Conservation (phyloP, 2,888 invertebrate genomes). For the Spicauda simplicius region DNA sequence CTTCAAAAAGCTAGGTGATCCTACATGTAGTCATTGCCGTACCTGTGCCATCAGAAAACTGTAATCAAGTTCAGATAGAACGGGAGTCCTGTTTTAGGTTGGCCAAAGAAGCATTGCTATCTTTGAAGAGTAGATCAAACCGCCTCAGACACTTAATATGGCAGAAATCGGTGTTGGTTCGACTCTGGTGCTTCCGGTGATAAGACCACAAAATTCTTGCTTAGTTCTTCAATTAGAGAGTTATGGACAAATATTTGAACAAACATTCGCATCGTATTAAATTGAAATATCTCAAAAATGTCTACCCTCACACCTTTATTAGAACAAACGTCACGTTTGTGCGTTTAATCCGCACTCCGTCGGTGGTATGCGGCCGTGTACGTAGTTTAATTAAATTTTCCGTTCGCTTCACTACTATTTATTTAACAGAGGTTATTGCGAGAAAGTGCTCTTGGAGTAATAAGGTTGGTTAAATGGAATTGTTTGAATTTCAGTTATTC, state of each 20-base stretch:
- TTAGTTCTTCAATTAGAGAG: neutral
- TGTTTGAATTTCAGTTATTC: neutral
- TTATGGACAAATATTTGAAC: neutral
- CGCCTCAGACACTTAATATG: too few relatives aligned
- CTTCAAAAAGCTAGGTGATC: too few relatives aligned
- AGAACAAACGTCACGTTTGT: neutral
- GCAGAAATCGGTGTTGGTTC: too few relatives aligned
- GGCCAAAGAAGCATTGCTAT: too few relatives aligned
- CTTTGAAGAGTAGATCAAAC: too few relatives aligned
- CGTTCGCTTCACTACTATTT: slow-evolving; percentile 16
- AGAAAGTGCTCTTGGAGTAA: slow-evolving; percentile 2
- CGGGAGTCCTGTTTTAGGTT: too few relatives aligned
- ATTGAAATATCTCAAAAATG: neutral
- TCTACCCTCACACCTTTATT: neutral
- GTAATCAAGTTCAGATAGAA: too few relatives aligned
- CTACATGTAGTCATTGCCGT: too few relatives aligned
- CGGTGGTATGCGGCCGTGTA: slow-evolving; percentile 5
- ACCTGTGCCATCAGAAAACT: too few relatives aligned
- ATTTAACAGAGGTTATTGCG: slow-evolving; percentile 24
- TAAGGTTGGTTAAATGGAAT: slow-evolving; percentile 5
- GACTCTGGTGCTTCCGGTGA: too few relatives aligned
- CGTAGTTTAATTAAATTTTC: slow-evolving; percentile 31
- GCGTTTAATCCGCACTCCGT: neutral
- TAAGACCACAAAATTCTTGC: too few relatives aligned
- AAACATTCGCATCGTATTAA: neutral